Percentiles rank a stretch among this genome's conserved stretches.
Evolutionary conservation across 2,888 invertebrate genomes (phyloP).

Genomic region (Aspidiotus destructor): DNA sequence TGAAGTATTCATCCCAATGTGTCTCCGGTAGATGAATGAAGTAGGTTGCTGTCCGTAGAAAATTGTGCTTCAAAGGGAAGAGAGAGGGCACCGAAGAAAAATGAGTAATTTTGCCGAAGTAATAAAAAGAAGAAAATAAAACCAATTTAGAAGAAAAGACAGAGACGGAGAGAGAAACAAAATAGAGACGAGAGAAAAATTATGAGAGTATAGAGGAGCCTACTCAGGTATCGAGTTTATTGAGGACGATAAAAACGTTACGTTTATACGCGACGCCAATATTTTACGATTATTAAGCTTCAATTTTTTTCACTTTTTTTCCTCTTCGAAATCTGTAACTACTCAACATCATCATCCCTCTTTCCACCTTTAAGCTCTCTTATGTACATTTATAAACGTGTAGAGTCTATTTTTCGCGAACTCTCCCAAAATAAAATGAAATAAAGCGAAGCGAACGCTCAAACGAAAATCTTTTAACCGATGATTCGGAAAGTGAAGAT

Average conservation of each 20-base stretch:
- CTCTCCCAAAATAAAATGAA: too few species aligned
- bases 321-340: conserved; percentile 6
- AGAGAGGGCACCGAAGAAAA: not conserved
- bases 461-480: too few species aligned
- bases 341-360: not conserved
- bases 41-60: too few species aligned
- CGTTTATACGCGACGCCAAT: conserved; percentile 8
- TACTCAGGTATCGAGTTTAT: conserved; percentile 7
- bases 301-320: not conserved
- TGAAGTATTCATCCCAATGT: too few species aligned
- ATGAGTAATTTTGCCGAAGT: conserved; percentile 1
- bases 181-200: not conserved
- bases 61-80: not conserved
- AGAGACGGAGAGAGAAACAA: not conserved
- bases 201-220: not conserved
- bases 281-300: conserved; percentile 11
- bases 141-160: not conserved
- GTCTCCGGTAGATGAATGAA: too few species aligned
- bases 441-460: too few species aligned
- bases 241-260: conserved; percentile 10
- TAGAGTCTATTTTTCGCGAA: too few species aligned
- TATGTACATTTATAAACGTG: too few species aligned
- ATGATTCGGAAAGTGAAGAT: too few species aligned
- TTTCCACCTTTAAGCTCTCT: not conserved
- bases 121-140: not conserved